Base-by-base conservation (phyloP, 2,113 vertebrate species). In the Cyanocitta stelleri region DNA sequence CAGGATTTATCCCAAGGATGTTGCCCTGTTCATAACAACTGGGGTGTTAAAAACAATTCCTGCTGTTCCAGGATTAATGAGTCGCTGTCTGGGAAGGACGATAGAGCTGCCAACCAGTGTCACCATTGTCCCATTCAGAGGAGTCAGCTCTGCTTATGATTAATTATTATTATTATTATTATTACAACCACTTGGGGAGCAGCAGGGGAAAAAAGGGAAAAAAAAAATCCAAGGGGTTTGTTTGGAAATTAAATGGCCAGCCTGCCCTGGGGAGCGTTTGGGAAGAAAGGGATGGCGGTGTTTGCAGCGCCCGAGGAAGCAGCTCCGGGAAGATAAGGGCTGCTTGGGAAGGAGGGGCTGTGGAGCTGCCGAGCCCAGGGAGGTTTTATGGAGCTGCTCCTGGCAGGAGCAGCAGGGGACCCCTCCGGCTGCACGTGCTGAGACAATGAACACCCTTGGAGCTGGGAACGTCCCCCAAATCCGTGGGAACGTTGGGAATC, bases 161-260 rank as follows among this genome's bases (percentile, higher is more conserved):
- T 96, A 92, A 96, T 96, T 96, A 85, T 93, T 95, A 96, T 96
- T 96, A 85, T 96, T 96, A 85, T 93, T 95, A 96, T 93, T 77
- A 44, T 68, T 97, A 91, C 92, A 96, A 92, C 55, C 72, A 76
- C 84, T 92, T 89, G 89, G 88, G 91, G 86, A 94, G 69, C n/a
- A 33, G 82, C 48, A 26, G 30, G 37, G 51, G 30, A 6, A 16
- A 41, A 44, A 56, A 48, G 41, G 7, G 1, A 3, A 17, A 32
- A 24, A 24, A 20, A 15, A 30, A 22, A 51, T 79, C 54, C 3
- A 1, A 86, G 35, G 35, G 68, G 72, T 91, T 96, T 94, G 84
- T 96, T 91, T 90, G 76, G 91, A 89, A 95, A 91, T 92, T 2
- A 87, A 96, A 89, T n/a, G 92, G 88, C 92, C 69, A 2, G 30